Evolutionary conservation across 2,113 vertebrate species (phyloP).

Genomic region (Xiphophorus couchianus): DNA sequence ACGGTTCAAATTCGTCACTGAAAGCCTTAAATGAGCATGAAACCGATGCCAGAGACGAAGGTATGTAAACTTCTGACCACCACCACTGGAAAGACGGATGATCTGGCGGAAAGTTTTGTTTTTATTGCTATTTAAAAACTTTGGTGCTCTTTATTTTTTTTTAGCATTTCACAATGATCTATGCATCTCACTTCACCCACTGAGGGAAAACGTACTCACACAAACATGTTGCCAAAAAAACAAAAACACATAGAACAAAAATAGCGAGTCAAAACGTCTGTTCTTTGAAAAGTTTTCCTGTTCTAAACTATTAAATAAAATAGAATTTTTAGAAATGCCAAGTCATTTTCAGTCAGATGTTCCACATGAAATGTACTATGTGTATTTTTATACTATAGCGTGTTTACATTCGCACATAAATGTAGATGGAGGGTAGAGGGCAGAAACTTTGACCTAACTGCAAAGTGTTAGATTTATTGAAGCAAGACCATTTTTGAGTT

Average conservation of each 20-base stretch:
- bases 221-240: slow-evolving; percentile 54
- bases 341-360: no score
- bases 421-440: background rate
- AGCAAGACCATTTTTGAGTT: background rate
- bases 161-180: slow-evolving; percentile 16
- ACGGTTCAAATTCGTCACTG: background rate
- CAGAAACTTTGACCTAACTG: background rate
- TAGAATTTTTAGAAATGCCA: background rate
- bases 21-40: background rate
- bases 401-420: background rate
- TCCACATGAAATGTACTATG: background rate
- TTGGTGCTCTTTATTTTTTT: slow-evolving; percentile 27
- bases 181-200: slow-evolving; percentile 26
- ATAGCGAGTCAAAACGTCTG: background rate
- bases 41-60: no score
- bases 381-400: background rate
- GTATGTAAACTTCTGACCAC: no score
- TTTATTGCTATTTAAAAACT: background rate
- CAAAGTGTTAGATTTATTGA: background rate
- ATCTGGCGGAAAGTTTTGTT: background rate
- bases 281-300: background rate
- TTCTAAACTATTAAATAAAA: background rate
- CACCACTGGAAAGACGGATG: background rate
- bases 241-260: slow-evolving; percentile 20
- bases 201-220: background rate